Percentiles rank a stretch among this genome's conserved stretches.
phyloP scores from a whole-genome alignment of 2,113 vertebrate species.

The Rissa tridactyla region DNA sequence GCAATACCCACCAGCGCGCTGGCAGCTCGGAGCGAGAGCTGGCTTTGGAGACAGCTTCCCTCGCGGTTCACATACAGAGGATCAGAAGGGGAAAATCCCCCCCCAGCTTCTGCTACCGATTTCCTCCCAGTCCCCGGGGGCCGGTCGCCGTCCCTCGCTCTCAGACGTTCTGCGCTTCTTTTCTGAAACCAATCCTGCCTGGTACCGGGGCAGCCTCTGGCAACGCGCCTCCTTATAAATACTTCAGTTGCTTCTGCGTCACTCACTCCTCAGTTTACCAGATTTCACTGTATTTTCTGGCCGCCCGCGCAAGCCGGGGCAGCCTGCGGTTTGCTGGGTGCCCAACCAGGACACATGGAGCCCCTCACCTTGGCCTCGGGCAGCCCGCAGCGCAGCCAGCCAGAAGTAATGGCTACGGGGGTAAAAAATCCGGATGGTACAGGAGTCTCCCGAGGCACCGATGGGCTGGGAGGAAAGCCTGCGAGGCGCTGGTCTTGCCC shows the following conservation, averaged over 20 bases:
- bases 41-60: background rate
- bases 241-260: background rate
- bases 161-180: too few species aligned
- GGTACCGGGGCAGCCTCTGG: background rate
- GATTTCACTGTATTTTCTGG: background rate
- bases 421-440: background rate
- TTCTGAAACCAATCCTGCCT: background rate
- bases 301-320: background rate
- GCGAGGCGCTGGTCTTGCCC: background rate
- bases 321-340: background rate
- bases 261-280: background rate
- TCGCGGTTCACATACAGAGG: too few species aligned
- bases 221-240: background rate
- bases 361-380: background rate
- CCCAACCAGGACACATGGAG: background rate
- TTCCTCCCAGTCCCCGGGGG: background rate
- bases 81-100: background rate
- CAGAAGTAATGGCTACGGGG: accelerated
- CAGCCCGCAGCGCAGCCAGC: background rate
- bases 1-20: background rate
- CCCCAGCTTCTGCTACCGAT: background rate
- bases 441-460: background rate
- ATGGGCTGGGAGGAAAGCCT: background rate
- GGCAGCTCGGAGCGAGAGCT: background rate
- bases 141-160: background rate